Base-by-base conservation (phyloP, 2,888 invertebrate genomes). In the Heliconius erato region DNA sequence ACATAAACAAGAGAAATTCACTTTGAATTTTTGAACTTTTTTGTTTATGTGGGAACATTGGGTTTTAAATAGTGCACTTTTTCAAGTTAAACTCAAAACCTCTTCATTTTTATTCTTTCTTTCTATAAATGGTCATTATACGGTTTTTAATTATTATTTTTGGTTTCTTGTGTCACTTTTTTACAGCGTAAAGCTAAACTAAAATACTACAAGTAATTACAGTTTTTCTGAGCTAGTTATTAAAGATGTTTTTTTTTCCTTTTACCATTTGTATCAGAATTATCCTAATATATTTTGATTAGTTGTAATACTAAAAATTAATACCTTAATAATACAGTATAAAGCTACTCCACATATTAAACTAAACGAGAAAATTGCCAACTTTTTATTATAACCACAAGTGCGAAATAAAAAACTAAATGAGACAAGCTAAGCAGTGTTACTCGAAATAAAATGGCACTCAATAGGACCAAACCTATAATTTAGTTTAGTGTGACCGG, bases 341-440 rank as follows among this genome's bases (percentile, higher is more conserved):
- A 26, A 49, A 7, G 14, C 7, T 49, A 49, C 28, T 32, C 67
- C 7, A 26, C 28, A 32, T 28, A 67, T 67, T 67, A 67, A 67
- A 67, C 26, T 16, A 32, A 28, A 67, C 28, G 67, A 26, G 67
- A 67, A 67, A 67, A 67, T 23, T 69, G 7, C 69, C 7, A 23
- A 72, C 16, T 72, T 14, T 49, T 72, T 49, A 49, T 16, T 28
- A 9, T 7, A 28, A 7, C 54, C 54, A 54, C 54, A 44, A 72
- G 72, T 72, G 72, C 44, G 72, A 72, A 49, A 72, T 72, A 72
- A 72, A 72, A 72, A 72, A 72, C n/a, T 49, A 44, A 72, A 44
- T 44, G 71, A n/a, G 11, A 5, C 44, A 16, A 44, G 12, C 26
- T 72, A 49, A 72, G 3, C 26, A 40, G 14, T n/a, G n/a, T 28